Percentiles rank a stretch among this genome's conserved stretches.
Evolutionary conservation across 2,113 vertebrate genomes (phyloP).

Genomic region (Sinosuthora webbiana): DNA sequence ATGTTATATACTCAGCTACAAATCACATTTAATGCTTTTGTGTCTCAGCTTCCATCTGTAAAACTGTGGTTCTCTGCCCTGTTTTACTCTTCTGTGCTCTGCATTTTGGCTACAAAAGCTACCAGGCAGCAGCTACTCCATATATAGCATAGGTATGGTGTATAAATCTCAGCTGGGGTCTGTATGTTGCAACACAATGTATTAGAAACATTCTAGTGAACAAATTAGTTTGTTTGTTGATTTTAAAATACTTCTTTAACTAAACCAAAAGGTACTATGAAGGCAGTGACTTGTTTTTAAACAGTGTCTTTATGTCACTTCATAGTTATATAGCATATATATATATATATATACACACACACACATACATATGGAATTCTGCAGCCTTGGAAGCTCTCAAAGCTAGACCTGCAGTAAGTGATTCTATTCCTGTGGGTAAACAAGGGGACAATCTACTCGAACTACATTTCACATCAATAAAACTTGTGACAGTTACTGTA

Average conservation of each 20-base stretch:
- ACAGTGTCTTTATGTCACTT: neutral
- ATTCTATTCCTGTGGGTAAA: neutral
- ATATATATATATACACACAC: neutral
- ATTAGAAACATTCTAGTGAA: neutral
- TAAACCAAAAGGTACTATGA: neutral
- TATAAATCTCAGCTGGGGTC: neutral
- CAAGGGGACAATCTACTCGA: neutral
- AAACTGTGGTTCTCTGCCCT: neutral
- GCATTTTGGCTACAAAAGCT: neutral
- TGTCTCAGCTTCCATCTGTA: neutral
- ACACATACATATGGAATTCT: neutral
- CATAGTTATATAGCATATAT: neutral
- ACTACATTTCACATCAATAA: neutral
- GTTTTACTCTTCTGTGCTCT: neutral
- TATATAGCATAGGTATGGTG: fast-evolving
- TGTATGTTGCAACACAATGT: neutral
- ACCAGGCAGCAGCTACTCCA: neutral
- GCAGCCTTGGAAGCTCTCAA: neutral
- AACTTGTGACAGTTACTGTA: neutral
- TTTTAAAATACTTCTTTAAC: neutral
- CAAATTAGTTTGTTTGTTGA: neutral
- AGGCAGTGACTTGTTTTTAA: neutral
- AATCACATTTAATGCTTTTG: neutral
- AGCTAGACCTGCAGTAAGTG: neutral
- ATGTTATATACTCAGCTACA: neutral